Percentiles rank a stretch among this genome's conserved stretches.
Conservation (phyloP, 2,888 invertebrate genomes). For the Zelleria hepariella region DNA sequence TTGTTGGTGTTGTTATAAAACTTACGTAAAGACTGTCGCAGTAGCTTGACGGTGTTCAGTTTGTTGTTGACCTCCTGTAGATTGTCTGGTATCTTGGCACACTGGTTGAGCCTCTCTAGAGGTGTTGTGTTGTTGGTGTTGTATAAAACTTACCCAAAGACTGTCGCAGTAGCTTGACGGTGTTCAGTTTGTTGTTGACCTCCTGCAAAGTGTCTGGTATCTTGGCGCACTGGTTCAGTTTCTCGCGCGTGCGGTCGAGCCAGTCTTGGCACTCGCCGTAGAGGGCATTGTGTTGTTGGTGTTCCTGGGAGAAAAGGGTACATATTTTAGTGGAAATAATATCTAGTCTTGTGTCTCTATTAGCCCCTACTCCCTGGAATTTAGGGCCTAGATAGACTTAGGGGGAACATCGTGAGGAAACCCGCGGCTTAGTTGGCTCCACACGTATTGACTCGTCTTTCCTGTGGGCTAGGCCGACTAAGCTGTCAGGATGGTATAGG, state of each 20-base stretch:
- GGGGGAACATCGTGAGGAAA: no score
- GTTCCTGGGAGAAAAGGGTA: conserved; percentile 73
- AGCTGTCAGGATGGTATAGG: no score
- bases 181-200: conserved; percentile 87
- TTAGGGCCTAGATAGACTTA: no score
- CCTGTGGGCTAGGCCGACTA: no score
- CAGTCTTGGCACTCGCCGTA: conserved; percentile 95
- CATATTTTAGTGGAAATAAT: not conserved
- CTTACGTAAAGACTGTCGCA: no score
- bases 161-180: conserved; percentile 89
- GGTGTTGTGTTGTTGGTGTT: no score
- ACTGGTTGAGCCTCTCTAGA: conserved; percentile 83
- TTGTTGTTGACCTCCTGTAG: conserved; percentile 88
- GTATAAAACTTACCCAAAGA: no score
- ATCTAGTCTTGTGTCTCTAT: no score
- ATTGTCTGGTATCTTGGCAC: conserved; percentile 84
- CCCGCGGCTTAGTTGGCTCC: no score
- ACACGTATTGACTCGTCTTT: no score
- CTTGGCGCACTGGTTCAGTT: conserved; percentile 84
- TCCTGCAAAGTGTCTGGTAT: conserved; percentile 86
- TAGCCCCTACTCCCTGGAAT: no score
- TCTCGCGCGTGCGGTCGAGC: conserved; percentile 91
- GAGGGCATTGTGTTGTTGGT: conserved; percentile 93
- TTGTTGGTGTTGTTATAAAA: no score
- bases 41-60: conserved; percentile 86